A percentile compares a stretch with the other conserved stretches of the same genome.
These are phyloP conservation scores for Cremastobaeus sp. DNA, from an alignment of 2,888 invertebrate genomes.

Conservation along the genomic window DNA sequence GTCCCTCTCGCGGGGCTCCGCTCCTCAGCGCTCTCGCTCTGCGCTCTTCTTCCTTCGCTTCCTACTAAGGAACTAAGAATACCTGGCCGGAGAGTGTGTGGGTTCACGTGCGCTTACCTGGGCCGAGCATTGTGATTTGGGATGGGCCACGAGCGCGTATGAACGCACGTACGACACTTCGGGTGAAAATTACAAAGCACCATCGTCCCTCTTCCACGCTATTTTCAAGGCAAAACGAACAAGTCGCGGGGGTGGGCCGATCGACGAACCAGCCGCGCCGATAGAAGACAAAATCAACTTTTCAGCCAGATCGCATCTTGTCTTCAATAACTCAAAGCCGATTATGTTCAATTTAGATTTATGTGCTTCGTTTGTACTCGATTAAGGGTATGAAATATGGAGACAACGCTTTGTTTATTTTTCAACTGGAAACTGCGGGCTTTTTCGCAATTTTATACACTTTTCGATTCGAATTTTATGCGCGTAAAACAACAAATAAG, in stretches of 20 bases:
- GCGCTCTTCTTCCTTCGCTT: conserved; percentile 24
- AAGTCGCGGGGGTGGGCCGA: background rate
- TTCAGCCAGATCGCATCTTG: no score
- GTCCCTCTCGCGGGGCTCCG: conserved; percentile 6
- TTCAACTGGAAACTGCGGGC: no score
- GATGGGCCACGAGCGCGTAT: conserved; percentile 26
- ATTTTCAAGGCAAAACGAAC: no score
- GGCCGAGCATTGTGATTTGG: conserved; percentile 37
- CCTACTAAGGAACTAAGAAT: conserved; percentile 49
- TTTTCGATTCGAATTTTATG: conserved; percentile 3
- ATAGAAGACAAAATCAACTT: background rate
- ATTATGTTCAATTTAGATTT: no score
- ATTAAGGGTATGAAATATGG: no score
- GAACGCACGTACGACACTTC: conserved; percentile 21
- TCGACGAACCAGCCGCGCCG: background rate
- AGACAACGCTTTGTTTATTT: no score
- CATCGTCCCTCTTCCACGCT: conserved; percentile 17
- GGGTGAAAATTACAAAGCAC: conserved; percentile 30
- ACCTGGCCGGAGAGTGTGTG: conserved; percentile 26
- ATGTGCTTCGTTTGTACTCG: no score
- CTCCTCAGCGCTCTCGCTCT: background rate
- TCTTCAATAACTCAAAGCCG: no score
- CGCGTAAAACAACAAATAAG: conserved; percentile 14
- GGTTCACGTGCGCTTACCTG: conserved; percentile 45
- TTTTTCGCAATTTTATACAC: no score